Evolutionary conservation across 2,888 invertebrate species (phyloP), one percentile per base, ranked within the genome.

Genomic region (Lycophotia porphyrea): DNA sequence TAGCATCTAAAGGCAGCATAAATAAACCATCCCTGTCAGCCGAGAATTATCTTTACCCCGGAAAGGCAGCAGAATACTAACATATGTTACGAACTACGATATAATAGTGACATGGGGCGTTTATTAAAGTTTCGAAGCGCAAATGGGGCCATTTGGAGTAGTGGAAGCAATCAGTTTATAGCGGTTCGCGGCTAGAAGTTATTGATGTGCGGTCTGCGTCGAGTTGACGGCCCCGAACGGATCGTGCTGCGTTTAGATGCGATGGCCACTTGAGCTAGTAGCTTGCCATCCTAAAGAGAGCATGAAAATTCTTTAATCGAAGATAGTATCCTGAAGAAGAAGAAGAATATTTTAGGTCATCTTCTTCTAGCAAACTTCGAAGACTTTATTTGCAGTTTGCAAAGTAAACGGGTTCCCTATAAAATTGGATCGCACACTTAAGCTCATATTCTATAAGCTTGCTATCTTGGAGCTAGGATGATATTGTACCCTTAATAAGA

Each of bases 151-250:
- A 90, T 90, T 91, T 88, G 89, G 82, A 85, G 85, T 87, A 86
- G 88, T 80, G 85, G 93, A 93, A 92, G 93, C 92, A 92, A 93
- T 94, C 94, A 94, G 94, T 95, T 94, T 93, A 93, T 93, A 93
- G 93, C 92, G 93, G 92, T 86, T 88, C 90, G 90, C 90, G 89
- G 89, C 89, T 90, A 87, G 86, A 85, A 80, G 92, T 93, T 94
- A 94, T 94, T 93, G 94, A 94, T 94, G 93, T 93, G 94, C 93
- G 94, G 90, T 86, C 85, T 75, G 87, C 87, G 83, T 82, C 71
- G 88, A 91, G 88, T 89, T 87, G 93, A 93, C 92, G 88, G 84
- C 86, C 88, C 78, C 84, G 84, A 82, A 88, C 84, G 87, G 77
- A 86, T 82, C 76, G 87, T 86, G 92, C 91, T 66, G 84, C 88